Base-by-base conservation (phyloP, 2,113 vertebrate genomes). In the Propithecus coquereli region DNA sequence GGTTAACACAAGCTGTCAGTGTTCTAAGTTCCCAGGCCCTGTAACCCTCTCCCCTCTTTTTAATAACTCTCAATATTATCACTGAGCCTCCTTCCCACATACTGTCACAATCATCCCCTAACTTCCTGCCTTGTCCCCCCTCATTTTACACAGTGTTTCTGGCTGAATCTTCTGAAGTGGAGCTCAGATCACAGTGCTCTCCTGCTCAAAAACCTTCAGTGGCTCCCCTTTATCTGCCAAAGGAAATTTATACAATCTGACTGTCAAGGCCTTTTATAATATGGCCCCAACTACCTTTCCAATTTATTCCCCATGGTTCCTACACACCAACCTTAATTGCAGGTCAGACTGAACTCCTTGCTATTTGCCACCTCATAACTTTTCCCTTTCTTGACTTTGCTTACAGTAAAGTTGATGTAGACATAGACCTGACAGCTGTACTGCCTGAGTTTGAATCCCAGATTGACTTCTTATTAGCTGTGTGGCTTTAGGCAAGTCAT, bases 191-290 rank as follows among this genome's bases (percentile, higher is more conserved):
- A 83, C 50, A 87, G 40, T 9, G 66, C 37, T 82, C 25, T n/a
- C 16, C 27, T 52, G 43, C 68, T 76, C 85, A 74, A 52, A 96
- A 90, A 63, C 54, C 25, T 74, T 90, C 63, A 45, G 30, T 68
- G 30, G 79, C 37, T 89, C 82, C 79, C 34, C 45, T 95, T 95
- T 74, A 57, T 79, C 87, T 54, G 47, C 61, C 83, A 94, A 87
- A 87, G 32, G 71, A 90, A 74, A 96, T 90, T 68, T 57, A 86
- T 30, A 70, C 22, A 65, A 32, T 34, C 76, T 50, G 61, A 37
- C 52, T 94, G 65, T 65, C 63, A 32, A n/a, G 43, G 63, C 52
- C 65, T 90, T 90, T 90, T 45, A 52, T 90, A 91, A 68, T 61
- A 71, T 8, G 12, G 11, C 37, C 40, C 59, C 73, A 93, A 74